These are phyloP conservation scores for Bradypodion pumilum DNA, from an alignment of 2,797 vertebrate species.

Conservation along the genomic window DNA sequence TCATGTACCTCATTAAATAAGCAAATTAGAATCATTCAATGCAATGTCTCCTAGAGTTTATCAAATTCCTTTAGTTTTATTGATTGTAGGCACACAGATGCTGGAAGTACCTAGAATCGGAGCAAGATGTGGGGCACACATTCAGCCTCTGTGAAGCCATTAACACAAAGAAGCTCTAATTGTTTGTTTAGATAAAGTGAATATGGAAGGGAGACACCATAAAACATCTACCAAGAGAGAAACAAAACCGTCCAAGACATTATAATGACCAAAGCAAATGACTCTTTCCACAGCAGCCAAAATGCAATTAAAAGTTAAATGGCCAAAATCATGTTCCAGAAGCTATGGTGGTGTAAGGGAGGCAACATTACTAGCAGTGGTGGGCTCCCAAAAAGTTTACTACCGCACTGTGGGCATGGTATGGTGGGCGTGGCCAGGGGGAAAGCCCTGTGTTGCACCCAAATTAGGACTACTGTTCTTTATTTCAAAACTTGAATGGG, in stretches of 20 bases:
- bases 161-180: neutral
- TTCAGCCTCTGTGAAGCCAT: neutral
- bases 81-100: neutral
- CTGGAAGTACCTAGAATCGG: neutral
- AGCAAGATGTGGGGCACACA: neutral
- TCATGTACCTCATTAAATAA: neutral
- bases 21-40: neutral
- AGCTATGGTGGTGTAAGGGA: no score
- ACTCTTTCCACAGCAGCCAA: neutral
- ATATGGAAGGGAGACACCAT: neutral
- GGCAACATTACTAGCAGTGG: no score
- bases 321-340: no score
- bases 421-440: no score
- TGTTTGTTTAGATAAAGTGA: neutral
- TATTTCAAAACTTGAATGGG: no score
- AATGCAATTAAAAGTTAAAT: neutral
- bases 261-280: neutral
- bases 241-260: neutral
- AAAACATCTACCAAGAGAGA: neutral
- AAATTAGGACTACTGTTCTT: no score
- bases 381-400: no score
- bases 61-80: neutral
- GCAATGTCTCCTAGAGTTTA: neutral
- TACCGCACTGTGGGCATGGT: no score
- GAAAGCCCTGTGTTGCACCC: no score